These are phyloP conservation scores for Vesta saturnalis DNA, from an alignment of 2,888 invertebrate genomes.

Conservation along the genomic window DNA sequence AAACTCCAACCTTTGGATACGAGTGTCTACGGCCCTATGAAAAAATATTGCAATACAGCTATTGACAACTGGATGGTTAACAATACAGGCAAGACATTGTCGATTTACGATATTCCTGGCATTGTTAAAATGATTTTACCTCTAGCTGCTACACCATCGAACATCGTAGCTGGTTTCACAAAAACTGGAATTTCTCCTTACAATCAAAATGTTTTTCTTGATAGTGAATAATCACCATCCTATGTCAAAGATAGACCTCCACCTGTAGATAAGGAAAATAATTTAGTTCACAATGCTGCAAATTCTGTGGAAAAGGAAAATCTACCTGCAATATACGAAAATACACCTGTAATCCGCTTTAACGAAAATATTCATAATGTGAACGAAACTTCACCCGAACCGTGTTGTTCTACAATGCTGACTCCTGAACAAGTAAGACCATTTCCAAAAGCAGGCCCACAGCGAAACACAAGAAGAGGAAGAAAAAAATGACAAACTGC, in stretches of 20 bases:
- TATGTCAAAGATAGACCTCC: slow-evolving; percentile 24
- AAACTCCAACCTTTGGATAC: slow-evolving; percentile 9
- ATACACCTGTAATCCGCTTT: background rate
- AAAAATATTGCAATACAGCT: slow-evolving; percentile 33
- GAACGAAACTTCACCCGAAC: background rate
- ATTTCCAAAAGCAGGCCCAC: too few species aligned
- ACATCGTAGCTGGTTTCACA: slow-evolving; percentile 39
- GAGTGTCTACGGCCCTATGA: slow-evolving; percentile 34
- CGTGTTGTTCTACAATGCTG: too few species aligned
- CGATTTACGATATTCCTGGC: slow-evolving; percentile 34
- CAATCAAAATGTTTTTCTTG: slow-evolving; percentile 36
- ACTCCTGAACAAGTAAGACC: too few species aligned
- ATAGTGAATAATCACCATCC: slow-evolving; percentile 10
- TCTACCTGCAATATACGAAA: background rate
- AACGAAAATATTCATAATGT: background rate
- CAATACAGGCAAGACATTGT: slow-evolving; percentile 19
- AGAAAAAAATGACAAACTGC: too few species aligned
- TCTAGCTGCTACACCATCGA: slow-evolving; percentile 29
- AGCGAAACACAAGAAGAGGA: too few species aligned
- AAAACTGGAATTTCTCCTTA: slow-evolving; percentile 40
- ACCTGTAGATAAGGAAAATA: background rate
- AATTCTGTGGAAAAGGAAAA: background rate
- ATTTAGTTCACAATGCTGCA: background rate
- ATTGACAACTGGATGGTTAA: slow-evolving; percentile 13
- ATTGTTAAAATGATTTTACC: slow-evolving; percentile 18